These are phyloP conservation scores for Suncus etruscus DNA, from an alignment of 2,113 vertebrate genomes.

Conservation along the genomic window DNA sequence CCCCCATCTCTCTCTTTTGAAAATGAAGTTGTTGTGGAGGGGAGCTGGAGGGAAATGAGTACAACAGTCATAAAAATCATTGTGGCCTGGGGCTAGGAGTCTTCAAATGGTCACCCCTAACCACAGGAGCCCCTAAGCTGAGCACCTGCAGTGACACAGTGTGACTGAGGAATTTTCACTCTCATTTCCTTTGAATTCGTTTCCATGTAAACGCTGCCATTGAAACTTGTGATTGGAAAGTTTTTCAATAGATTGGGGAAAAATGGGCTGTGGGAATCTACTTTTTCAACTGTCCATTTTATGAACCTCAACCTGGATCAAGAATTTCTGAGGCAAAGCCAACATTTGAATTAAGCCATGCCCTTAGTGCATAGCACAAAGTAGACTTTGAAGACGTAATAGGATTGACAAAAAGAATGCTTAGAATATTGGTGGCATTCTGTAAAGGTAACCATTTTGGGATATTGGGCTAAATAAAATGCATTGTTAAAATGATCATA, in stretches of 20 bases:
- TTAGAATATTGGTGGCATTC: slow-evolving; percentile 25
- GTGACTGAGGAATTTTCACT: too few species aligned
- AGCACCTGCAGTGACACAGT: not conserved
- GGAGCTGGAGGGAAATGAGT: not conserved
- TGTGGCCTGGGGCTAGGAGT: not conserved
- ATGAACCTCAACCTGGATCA: slow-evolving; percentile 17
- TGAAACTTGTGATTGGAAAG: slow-evolving; percentile 24
- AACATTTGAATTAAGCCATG: slow-evolving; percentile 34
- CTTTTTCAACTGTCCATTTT: slow-evolving; percentile 39
- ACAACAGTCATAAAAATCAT: too few species aligned
- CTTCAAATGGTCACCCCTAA: not conserved
- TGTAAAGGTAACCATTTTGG: slow-evolving; percentile 22
- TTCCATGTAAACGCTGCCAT: slow-evolving; percentile 30
- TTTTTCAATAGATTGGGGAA: slow-evolving; percentile 25
- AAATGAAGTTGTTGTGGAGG: slow-evolving; percentile 36
- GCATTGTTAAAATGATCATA: slow-evolving; percentile 19
- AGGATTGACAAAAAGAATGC: not conserved
- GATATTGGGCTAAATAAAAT: slow-evolving; percentile 29
- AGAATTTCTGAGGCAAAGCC: slow-evolving; percentile 42
- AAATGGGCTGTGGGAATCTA: not conserved
- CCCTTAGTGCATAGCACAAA: not conserved
- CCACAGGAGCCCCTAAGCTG: not conserved
- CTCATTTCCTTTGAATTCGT: too few species aligned
- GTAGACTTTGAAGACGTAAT: not conserved
- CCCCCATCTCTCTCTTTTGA: not conserved